Conservation (phyloP, 2,113 vertebrate genomes). For the Anguilla japonica region DNA sequence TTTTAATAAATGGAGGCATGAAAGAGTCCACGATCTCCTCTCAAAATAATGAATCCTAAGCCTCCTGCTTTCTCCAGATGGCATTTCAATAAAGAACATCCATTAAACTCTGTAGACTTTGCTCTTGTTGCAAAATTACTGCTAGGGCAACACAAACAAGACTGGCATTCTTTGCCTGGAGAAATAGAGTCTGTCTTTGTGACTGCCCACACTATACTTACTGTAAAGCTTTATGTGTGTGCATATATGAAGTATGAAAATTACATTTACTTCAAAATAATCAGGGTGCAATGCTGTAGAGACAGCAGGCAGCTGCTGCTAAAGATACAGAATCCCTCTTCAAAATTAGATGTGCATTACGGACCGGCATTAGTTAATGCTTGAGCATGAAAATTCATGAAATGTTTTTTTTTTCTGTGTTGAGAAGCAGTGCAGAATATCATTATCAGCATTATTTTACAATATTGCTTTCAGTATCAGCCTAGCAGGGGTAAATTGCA, state of each 20-base stretch:
- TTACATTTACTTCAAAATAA: slow-evolving; percentile 61
- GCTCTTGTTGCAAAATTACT: slow-evolving; percentile 32
- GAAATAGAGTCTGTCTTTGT: slow-evolving; percentile 44
- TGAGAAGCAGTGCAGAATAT: slow-evolving; percentile 15
- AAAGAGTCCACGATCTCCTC: slow-evolving; percentile 29
- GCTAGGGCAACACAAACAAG: slow-evolving; percentile 15
- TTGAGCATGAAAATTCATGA: slow-evolving; percentile 33
- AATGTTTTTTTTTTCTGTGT: neutral
- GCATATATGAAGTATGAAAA: slow-evolving; percentile 55
- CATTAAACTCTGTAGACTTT: slow-evolving; percentile 44
- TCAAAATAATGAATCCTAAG: slow-evolving; percentile 46
- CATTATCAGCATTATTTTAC: neutral
- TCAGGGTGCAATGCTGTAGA: slow-evolving; percentile 45
- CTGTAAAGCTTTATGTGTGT: slow-evolving; percentile 39
- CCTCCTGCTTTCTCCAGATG: slow-evolving; percentile 49
- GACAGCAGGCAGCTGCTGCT: slow-evolving; percentile 51
- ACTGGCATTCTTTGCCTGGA: slow-evolving; percentile 1
- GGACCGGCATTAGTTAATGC: slow-evolving; percentile 25
- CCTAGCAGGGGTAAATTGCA: neutral
- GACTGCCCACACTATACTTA: slow-evolving; percentile 44
- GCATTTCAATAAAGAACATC: slow-evolving; percentile 44
- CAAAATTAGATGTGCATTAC: slow-evolving; percentile 44
- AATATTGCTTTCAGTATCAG: neutral
- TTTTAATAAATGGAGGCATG: slow-evolving; percentile 17
- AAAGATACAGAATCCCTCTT: slow-evolving; percentile 58